Conservation (phyloP, 2,113 vertebrate species). For the Hystrix brachyura region DNA sequence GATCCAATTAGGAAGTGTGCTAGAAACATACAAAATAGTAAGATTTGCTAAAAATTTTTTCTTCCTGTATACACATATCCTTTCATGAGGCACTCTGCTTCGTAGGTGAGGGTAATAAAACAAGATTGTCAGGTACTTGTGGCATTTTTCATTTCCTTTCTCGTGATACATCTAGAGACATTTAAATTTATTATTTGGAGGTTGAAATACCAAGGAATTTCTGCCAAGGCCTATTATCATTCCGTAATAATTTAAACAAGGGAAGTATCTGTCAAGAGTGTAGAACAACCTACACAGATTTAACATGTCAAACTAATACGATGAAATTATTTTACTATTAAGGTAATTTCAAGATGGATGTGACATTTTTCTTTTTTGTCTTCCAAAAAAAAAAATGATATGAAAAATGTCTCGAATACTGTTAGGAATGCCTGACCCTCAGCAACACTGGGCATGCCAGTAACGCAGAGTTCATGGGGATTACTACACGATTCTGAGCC, state of each 20-base stretch:
- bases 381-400: conserved; percentile 24
- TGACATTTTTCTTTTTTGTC: conserved; percentile 25
- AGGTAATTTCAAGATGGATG: conserved; percentile 66
- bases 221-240: conserved; percentile 36
- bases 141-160: not conserved
- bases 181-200: conserved; percentile 40
- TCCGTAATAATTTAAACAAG: conserved; percentile 56
- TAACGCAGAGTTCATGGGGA: not conserved
- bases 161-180: not conserved
- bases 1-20: not conserved
- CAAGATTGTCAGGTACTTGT: not conserved
- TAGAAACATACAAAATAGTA: not conserved
- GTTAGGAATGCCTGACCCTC: not conserved
- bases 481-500: not conserved
- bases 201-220: conserved; percentile 54
- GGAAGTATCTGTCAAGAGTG: conserved; percentile 68
- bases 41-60: not conserved
- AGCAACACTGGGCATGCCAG: not conserved
- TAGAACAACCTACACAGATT: conserved; percentile 41
- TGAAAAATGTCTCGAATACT: not conserved
- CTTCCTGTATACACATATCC: not conserved
- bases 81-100: not conserved
- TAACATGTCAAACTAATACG: conserved; percentile 45
- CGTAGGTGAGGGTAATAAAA: conserved; percentile 33
- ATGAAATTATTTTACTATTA: conserved; percentile 53